These are phyloP conservation scores for Riptortus pedestris DNA, from an alignment of 1,140 invertebrate genomes.

Conservation along the genomic window DNA sequence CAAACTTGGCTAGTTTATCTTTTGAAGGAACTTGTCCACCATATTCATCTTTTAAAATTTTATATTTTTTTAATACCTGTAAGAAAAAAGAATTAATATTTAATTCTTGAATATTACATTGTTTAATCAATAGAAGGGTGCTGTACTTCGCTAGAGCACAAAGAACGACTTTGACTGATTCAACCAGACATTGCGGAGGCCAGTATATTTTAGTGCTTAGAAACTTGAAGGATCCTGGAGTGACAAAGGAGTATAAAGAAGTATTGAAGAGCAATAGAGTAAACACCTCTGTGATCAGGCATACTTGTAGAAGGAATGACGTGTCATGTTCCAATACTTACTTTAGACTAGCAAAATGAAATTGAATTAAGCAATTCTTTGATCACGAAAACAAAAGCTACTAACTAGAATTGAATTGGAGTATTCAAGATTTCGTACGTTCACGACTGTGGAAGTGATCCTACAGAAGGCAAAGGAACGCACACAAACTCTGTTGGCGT, in stretches of 20 bases:
- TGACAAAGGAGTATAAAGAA: background rate
- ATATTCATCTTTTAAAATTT: constrained; percentile 24
- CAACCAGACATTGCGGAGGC: background rate
- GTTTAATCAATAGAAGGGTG: background rate
- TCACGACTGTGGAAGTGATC: too few species aligned
- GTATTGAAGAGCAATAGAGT: background rate
- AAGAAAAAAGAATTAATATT: background rate
- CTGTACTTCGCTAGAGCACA: too few species aligned
- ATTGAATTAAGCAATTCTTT: background rate
- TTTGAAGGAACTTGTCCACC: constrained; percentile 32
- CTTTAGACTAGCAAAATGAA: too few species aligned
- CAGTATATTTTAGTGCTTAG: background rate
- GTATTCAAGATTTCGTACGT: background rate
- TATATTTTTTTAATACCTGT: constrained; percentile 25
- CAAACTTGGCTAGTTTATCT: constrained; percentile 38
- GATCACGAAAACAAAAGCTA: background rate
- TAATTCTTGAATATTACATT: background rate
- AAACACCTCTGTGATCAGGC: too few species aligned
- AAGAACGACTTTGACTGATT: background rate
- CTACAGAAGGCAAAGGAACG: background rate
- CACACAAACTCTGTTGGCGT: background rate
- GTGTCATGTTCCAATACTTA: too few species aligned
- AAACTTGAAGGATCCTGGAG: background rate
- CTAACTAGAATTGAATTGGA: background rate
- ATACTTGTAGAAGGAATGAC: too few species aligned